Evolutionary conservation across 2,113 vertebrate genomes (phyloP), one percentile per base, ranked within the genome.

Genomic region (Pollimyrus isidori): DNA sequence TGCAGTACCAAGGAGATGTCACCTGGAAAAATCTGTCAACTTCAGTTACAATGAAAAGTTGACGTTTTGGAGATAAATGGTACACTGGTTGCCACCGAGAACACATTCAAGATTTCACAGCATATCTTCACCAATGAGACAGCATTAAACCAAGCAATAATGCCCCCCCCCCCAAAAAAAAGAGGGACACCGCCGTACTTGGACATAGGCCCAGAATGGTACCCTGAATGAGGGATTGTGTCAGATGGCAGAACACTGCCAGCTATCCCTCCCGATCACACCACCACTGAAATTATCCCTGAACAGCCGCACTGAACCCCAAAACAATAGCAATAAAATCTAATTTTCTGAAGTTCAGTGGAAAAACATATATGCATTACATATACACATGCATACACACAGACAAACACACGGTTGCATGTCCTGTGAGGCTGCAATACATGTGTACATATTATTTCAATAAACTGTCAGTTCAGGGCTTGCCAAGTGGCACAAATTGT

Each of bases 401-500:
- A 91, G 76, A 73, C 88, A 90, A 82, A 82, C n/a, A 88, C 62
- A 86, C 26, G 48, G 49, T 19, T 86, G 2, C 49, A 53, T 49
- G 26, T 42, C 35, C 73, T 80, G 7, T 19, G 17, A 39, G 73
- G 35, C 30, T 39, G 73, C 42, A 19, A 80, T 80, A 80, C 2
- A 39, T 89, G 62, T 89, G 86, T 87, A 91, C 90, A 89, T 91
- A 88, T 91, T 91, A 93, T 93, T 91, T 94, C 94, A 95, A 94
- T 94, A 96, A 97, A 97, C 96, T 96, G 97, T 97, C 96, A 96
- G 95, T 94, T 91, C 95, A 93, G 93, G 91, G 94, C 93, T 94
- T 97, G 97, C 97, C 96, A 97, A 97, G 95, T 95, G 93, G 94
- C 95, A 94, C 95, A 96, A 96, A 97, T 97, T 95, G 96, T 96